These are phyloP conservation scores for Drosophila austrosaltans DNA, from an alignment of 2,888 invertebrate species.

Conservation along the genomic window DNA sequence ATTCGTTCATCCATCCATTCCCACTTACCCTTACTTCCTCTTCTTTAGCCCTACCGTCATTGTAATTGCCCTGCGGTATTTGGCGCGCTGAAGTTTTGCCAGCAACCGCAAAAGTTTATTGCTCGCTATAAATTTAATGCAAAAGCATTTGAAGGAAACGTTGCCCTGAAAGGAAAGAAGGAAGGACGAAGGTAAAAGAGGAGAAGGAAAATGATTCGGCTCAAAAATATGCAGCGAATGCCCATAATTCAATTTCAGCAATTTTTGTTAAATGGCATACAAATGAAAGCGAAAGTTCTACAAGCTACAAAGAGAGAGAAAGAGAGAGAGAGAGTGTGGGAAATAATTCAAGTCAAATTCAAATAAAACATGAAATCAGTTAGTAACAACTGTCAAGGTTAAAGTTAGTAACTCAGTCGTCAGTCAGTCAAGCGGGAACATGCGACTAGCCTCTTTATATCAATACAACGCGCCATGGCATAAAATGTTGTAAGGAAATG, in stretches of 20 bases:
- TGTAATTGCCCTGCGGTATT: conserved; percentile 77
- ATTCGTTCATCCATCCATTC: not conserved
- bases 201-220: conserved; percentile 8
- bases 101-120: conserved; percentile 74
- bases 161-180: not conserved
- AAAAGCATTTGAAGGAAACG: conserved; percentile 67
- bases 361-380: conserved; percentile 24
- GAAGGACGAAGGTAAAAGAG: not conserved
- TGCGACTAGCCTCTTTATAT: conserved; percentile 2
- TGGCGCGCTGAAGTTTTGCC: conserved; percentile 62
- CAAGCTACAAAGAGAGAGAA: conserved; percentile 14
- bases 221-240: conserved; percentile 59
- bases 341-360: conserved; percentile 35
- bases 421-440: conserved; percentile 12
- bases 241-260: conserved; percentile 65
- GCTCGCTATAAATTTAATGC: conserved; percentile 74
- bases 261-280: conserved; percentile 54
- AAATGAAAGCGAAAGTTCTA: conserved; percentile 53
- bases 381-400: conserved; percentile 47
- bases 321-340: not conserved
- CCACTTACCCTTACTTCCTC: not conserved
- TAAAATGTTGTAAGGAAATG: conserved; percentile 74
- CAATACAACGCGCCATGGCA: conserved; percentile 52
- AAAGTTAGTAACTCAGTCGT: conserved; percentile 28
- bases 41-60: conserved; percentile 18